Evolutionary conservation across 1,140 invertebrate genomes (phyloP).

Genomic region (Pissodes strobi): DNA sequence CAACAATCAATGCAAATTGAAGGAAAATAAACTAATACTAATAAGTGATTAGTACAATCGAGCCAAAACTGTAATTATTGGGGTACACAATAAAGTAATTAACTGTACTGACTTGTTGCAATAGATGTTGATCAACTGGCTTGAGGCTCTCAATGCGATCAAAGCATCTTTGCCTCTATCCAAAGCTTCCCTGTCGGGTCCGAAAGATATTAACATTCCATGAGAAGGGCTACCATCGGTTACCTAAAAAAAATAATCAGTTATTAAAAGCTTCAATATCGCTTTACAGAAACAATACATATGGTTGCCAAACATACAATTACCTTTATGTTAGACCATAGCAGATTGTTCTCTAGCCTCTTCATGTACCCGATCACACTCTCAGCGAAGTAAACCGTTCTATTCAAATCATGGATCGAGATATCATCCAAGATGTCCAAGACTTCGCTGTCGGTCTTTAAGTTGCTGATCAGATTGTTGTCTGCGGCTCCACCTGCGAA

Average conservation of each 20-base stretch:
- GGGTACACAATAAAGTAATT: slow-evolving; percentile 46
- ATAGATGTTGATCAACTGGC: slow-evolving; percentile 59
- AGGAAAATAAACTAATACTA: too few species aligned
- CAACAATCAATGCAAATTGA: too few species aligned
- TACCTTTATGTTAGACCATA: slow-evolving; percentile 60
- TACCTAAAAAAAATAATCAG: slow-evolving; percentile 45
- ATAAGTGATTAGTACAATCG: too few species aligned
- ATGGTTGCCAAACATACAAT: too few species aligned
- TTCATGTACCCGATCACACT: slow-evolving; percentile 56
- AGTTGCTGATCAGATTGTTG: background rate
- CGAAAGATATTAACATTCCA: slow-evolving; percentile 63
- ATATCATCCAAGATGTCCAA: slow-evolving; percentile 46
- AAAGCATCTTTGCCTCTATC: slow-evolving; percentile 64
- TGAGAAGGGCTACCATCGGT: slow-evolving; percentile 63
- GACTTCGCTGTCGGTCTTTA: background rate
- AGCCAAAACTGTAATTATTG: too few species aligned
- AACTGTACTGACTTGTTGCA: slow-evolving; percentile 58
- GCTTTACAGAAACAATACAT: too few species aligned
- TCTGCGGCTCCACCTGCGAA: slow-evolving; percentile 14
- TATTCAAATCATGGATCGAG: slow-evolving; percentile 58
- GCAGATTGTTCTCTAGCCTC: slow-evolving; percentile 64
- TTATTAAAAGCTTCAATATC: too few species aligned
- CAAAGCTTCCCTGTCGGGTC: slow-evolving; percentile 62
- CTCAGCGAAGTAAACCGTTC: slow-evolving; percentile 61
- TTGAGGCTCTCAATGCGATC: slow-evolving; percentile 65